Evolutionary conservation across 2,797 vertebrate genomes (phyloP).

Genomic region (Coracias cyanogaster): DNA sequence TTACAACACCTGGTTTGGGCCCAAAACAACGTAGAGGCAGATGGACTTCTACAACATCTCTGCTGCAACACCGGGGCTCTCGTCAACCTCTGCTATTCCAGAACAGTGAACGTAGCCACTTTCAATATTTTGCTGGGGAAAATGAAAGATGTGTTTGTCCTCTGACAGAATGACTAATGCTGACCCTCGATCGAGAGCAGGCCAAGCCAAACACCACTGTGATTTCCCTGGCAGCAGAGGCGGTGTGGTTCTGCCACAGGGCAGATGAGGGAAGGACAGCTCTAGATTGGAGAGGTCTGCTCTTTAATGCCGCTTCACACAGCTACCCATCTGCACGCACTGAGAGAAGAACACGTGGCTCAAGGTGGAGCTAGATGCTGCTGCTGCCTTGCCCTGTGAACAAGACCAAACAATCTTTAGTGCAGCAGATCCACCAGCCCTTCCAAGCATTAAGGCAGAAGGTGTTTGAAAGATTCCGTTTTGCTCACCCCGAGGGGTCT

Average conservation of each 20-base stretch:
- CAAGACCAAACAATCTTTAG: neutral
- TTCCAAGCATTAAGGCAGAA: neutral
- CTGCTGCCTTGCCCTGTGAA: neutral
- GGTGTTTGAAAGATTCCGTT: neutral
- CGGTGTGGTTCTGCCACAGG: neutral
- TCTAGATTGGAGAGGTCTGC: neutral
- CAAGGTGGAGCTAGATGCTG: neutral
- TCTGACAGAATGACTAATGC: constrained; percentile 25
- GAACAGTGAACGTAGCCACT: neutral
- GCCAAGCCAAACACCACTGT: constrained; percentile 30
- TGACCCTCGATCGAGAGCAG: neutral
- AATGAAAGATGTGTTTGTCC: constrained; percentile 30
- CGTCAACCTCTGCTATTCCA: neutral
- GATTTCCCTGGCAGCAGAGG: constrained; percentile 17
- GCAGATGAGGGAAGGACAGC: neutral
- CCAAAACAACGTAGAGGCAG: neutral
- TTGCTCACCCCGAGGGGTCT: neutral
- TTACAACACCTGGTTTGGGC: neutral
- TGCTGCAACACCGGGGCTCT: neutral
- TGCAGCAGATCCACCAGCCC: neutral
- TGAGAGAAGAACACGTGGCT: rapidly evolving
- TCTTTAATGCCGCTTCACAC: neutral
- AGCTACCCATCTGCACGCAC: neutral
- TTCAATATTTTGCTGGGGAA: neutral
- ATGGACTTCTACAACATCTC: neutral